A percentile compares a stretch with the other conserved stretches of the same genome.
phyloP scores from a whole-genome alignment of 2,888 invertebrate species.

The Hydrotaea cyrtoneurina region DNA sequence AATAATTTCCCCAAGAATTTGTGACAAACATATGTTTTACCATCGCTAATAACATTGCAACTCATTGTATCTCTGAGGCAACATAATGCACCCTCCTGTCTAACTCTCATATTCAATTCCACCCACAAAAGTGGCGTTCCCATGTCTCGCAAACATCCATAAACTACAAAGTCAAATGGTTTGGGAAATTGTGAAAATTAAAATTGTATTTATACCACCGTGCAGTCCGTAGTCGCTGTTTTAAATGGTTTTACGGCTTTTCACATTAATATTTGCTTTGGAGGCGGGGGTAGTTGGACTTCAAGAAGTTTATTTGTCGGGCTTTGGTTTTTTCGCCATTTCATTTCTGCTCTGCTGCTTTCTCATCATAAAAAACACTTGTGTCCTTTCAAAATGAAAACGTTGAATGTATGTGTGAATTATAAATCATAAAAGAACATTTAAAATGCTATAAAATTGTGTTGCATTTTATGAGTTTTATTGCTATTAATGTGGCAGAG shows the following conservation, averaged over 20 bases:
- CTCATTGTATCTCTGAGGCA: too few species aligned
- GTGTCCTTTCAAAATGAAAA: slow-evolving; percentile 30
- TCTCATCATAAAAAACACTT: slow-evolving; percentile 46
- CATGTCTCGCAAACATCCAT: not conserved
- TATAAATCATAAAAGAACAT: slow-evolving; percentile 51
- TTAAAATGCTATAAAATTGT: slow-evolving; percentile 50
- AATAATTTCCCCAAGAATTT: too few species aligned
- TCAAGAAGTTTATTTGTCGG: not conserved
- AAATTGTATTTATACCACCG: not conserved
- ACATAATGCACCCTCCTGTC: too few species aligned
- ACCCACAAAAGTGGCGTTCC: not conserved
- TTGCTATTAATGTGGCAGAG: slow-evolving; percentile 29
- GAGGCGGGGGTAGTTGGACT: not conserved
- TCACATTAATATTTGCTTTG: not conserved
- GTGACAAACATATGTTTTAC: too few species aligned
- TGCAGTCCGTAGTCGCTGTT: not conserved
- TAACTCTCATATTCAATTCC: too few species aligned
- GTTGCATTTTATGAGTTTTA: slow-evolving; percentile 54
- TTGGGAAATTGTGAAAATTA: not conserved
- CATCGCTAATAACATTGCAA: too few species aligned
- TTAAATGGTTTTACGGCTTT: not conserved
- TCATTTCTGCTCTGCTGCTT: not conserved
- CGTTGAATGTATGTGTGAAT: slow-evolving; percentile 7
- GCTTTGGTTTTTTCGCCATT: not conserved
- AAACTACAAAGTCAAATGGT: not conserved